Conservation (phyloP, 2,797 vertebrate genomes). For the Trichosurus vulpecula region DNA sequence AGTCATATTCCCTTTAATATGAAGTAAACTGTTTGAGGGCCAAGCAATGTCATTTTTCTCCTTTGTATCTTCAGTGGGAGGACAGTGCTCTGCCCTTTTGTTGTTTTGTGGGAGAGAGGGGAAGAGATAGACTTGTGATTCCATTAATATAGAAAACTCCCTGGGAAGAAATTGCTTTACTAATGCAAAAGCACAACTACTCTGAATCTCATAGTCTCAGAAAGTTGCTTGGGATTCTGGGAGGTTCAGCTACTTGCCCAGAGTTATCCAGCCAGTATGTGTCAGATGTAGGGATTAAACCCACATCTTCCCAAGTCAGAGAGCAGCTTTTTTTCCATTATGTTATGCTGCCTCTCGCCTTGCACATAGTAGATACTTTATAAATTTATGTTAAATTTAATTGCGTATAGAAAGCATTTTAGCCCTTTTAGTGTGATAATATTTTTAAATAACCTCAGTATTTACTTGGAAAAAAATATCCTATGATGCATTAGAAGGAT, state of each 20-base stretch:
- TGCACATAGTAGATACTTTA: neutral
- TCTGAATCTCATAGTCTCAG: neutral
- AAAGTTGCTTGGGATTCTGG: neutral
- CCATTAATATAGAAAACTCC: neutral
- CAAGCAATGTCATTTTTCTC: neutral
- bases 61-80: neutral
- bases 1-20: neutral
- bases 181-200: neutral
- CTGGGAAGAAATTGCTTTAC: neutral
- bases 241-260: neutral
- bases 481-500: neutral
- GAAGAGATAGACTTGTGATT: neutral
- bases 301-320: neutral
- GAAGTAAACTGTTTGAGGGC: neutral
- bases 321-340: neutral
- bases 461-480: neutral
- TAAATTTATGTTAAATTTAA: neutral
- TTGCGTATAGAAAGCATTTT: neutral
- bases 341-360: neutral
- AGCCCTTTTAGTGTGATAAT: too few species aligned
- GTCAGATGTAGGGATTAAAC: neutral
- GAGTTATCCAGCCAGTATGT: neutral
- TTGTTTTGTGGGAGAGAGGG: neutral
- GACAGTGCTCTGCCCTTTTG: neutral
- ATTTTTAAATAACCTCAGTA: neutral